phyloP scores from a whole-genome alignment of 2,888 invertebrate genomes.

The Amaurobius ferox region DNA sequence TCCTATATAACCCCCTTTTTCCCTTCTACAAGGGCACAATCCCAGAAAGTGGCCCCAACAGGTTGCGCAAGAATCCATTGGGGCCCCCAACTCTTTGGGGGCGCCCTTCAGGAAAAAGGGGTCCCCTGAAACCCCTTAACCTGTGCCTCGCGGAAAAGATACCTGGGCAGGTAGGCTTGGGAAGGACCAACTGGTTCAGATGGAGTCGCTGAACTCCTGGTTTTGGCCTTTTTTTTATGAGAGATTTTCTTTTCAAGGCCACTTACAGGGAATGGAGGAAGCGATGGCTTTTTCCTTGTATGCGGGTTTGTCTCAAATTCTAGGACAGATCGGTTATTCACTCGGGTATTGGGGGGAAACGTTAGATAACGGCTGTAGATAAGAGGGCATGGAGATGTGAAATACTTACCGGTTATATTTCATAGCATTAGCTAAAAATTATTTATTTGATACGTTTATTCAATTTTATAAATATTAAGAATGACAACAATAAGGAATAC shows the following conservation, averaged over 20 bases:
- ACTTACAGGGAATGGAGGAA: background rate
- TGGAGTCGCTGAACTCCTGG: constrained; percentile 56
- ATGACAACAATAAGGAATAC: too few species aligned
- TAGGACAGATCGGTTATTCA: background rate
- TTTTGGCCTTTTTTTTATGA: too few species aligned
- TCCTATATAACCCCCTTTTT: background rate
- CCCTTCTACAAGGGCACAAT: background rate
- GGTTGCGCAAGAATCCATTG: constrained; percentile 58
- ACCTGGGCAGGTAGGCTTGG: constrained; percentile 56
- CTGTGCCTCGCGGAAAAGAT: constrained; percentile 49
- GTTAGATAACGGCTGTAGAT: too few species aligned
- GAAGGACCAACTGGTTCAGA: constrained; percentile 30
- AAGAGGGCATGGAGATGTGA: too few species aligned
- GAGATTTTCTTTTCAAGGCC: background rate
- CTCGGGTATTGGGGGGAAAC: too few species aligned
- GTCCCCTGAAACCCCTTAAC: constrained; percentile 47
- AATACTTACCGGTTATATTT: too few species aligned
- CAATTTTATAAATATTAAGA: too few species aligned
- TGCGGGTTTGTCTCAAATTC: background rate
- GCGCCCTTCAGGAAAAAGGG: constrained; percentile 45
- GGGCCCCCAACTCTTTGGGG: constrained; percentile 26
- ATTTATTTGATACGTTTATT: too few species aligned
- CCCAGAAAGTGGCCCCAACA: constrained; percentile 62
- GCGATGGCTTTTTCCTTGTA: background rate
- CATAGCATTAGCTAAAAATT: too few species aligned